Evolutionary conservation across 1,140 invertebrate species (phyloP), one percentile per base, ranked within the genome.

Genomic region (Limonius californicus): DNA sequence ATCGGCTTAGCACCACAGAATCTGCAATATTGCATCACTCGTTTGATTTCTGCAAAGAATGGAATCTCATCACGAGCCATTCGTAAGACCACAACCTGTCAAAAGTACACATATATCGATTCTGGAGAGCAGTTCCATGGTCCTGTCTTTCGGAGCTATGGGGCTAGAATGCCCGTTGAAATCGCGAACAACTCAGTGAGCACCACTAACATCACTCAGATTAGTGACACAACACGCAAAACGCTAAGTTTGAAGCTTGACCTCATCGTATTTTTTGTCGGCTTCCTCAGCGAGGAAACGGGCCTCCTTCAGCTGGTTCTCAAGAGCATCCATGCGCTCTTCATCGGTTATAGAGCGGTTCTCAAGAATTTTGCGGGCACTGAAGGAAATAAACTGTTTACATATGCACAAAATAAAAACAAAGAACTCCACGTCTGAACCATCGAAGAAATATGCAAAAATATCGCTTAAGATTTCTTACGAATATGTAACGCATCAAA

Each of bases 261-360:
- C 98, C 96, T 99, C 98, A 92, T 99, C 98, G 85, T 99, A 99
- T 98, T 99, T 99, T 85, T 98, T 94, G 88, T 99, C 98, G 77
- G 98, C 97, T 83, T 99, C 98, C 84, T 99, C 98, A 81, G 98
- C 97, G 77, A 99, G 88, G 88, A 98, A 97, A 80, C 97, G 90
- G 79, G 97, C 97, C 82, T 99, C 97, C 85, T 99, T 99, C 78
- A 99, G 86, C 82, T 99, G 97, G 83, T 93, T 95, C 81, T 99
- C 98, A 77, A 99, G 87, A 77, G 92, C 90, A 79, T 99, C 97
- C 92, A 99, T 98, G 79, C 97, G 94, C 85, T 99, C 97, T 81
- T 99, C 98, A 90, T 99, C 97, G 75, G 94, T 91, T 86, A 99
- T 88, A 80, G 92, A 96, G 83, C 97, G 93, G 88, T 98, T 98